Base-by-base conservation (phyloP, 2,113 vertebrate species). In the Psettodes erumei region DNA sequence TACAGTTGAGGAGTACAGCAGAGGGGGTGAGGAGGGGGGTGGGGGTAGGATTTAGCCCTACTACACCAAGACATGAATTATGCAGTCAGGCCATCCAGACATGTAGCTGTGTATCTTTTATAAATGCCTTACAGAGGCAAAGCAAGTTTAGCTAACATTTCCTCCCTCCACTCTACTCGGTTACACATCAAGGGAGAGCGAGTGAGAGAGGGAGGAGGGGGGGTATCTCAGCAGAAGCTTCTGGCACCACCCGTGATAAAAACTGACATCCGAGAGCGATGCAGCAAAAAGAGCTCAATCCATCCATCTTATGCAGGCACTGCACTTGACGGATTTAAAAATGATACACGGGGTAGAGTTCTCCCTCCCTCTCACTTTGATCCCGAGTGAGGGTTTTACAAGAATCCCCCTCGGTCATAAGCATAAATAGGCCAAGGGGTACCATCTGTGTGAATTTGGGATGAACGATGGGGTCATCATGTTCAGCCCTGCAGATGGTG, bases 51-150 rank as follows among this genome's bases (percentile, higher is more conserved):
- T 87, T 87, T 85, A 83, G 84, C 75, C 86, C 60, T 59, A n/a
- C n/a, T n/a, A 77, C 75, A 82, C 77, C 71, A 54, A 71, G 15
- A 64, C 74, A 90, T 93, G 69, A 92, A 91, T 91, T 78, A 92
- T 93, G 82, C 85, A 94, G 68, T 6, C 18, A 4, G 78, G 75
- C 74, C 77, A 82, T 85, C 70, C 77, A 86, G 86, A 89, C 80
- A 68, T 81, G 79, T 77, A 82, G 61, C 80, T 51, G 68, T 83
- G 71, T 88, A 85, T 88, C 85, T 92, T 87, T 91, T 84, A 87
- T 86, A 86, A 93, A 89, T 78, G 78, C 73, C 66, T 79, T 81
- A 82, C 82, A 88, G 66, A 84, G 38, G 58, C 38, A 72, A 59
- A 75, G 56, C 72, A 71, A 86, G 81, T 82, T 77, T 32, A 79